Conservation (phyloP, 2,797 vertebrate species). For the Eleutherodactylus coqui region DNA sequence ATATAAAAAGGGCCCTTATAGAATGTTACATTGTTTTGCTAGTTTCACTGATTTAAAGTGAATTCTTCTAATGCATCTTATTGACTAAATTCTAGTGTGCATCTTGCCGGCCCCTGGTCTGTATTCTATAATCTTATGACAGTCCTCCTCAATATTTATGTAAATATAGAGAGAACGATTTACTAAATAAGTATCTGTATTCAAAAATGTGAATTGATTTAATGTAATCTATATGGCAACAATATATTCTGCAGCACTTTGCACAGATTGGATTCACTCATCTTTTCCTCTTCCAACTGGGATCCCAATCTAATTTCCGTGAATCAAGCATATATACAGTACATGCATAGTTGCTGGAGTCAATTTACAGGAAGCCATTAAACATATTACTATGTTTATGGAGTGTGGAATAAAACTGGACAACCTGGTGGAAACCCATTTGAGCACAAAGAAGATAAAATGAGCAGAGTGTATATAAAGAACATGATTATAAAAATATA, state of each 20-base stretch:
- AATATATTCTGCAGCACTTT: too few species aligned
- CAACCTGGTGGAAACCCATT: not conserved
- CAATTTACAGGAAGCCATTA: not conserved
- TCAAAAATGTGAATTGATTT: too few species aligned
- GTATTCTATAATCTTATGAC: not conserved
- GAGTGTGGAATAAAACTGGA: not conserved
- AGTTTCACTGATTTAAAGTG: not conserved
- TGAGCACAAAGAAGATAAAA: not conserved
- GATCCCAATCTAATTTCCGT: too few species aligned
- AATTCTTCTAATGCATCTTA: not conserved
- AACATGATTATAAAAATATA: not conserved
- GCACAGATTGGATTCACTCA: too few species aligned
- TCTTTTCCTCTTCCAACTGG: too few species aligned
- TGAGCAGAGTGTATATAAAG: not conserved
- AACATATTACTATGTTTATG: not conserved
- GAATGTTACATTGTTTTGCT: too few species aligned
- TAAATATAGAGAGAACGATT: too few species aligned
- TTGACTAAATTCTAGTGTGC: not conserved
- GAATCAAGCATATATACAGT: too few species aligned
- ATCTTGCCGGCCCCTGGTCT: not conserved
- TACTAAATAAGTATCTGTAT: too few species aligned
- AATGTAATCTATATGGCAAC: too few species aligned
- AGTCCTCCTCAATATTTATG: not conserved
- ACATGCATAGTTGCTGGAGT: not conserved
- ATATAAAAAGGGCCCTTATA: too few species aligned